Evolutionary conservation across 1,140 invertebrate genomes (phyloP), one percentile per base, ranked within the genome.

Genomic region (Drosophila kepulauana): DNA sequence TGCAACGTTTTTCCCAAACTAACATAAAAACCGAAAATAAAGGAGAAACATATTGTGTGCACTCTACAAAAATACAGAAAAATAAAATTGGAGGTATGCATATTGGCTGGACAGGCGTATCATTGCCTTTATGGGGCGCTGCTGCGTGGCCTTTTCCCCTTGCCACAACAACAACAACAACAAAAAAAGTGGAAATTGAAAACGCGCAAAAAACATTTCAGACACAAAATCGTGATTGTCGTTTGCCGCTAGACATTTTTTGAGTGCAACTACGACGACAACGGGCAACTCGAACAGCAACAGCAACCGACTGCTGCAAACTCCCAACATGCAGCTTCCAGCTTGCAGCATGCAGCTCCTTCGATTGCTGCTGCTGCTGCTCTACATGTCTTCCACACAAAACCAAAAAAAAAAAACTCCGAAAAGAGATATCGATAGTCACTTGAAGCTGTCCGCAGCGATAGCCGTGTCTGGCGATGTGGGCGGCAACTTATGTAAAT

Each of bases 191-290:
- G 84, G 84, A 87, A 87, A 87, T 87, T 87, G 77, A 87, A 87
- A 88, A 87, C 77, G 84, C 84, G 84, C 80, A 84, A 84, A 81
- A 87, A 88, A 73, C 80, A 78, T 87, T 87, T 87, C 80, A 88
- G 67, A 79, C 73, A 87, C 82, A 87, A 87, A 88, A 88, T 88
- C 84, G 84, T 88, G 84, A 88, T 88, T 89, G 84, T 88, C 84
- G 85, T 88, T 88, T 89, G 70, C 82, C 84, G 85, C 84, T 68
- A 88, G 85, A 88, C 78, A 80, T 80, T 82, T 82, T 73, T 72
- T 74, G 51, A 49, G 43, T 65, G 58, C 41, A 65, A 64, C 35
- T 8, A 45, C 70, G 28, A 33, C 33, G 11, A 41, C 70, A 38
- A 33, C 45, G 10, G 20, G 35, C 20, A 25, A 25, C 20, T 25